These are phyloP conservation scores for Macrocentrus cingulum DNA, from an alignment of 1,140 invertebrate species.

Conservation along the genomic window DNA sequence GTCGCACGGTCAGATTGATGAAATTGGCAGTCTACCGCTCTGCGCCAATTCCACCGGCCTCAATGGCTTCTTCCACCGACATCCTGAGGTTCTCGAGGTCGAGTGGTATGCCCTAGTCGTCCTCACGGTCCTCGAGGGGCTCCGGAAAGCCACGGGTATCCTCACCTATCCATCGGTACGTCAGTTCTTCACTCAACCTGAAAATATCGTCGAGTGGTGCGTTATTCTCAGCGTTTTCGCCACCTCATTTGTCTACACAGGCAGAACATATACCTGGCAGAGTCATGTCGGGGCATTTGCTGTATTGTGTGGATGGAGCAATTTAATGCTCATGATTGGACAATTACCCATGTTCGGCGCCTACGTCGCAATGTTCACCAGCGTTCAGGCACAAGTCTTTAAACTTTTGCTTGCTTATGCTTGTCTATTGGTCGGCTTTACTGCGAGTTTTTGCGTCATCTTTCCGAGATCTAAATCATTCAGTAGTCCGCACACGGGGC, in stretches of 20 bases:
- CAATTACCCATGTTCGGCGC: slow-evolving; percentile 82
- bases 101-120: slow-evolving; percentile 76
- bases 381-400: slow-evolving; percentile 81
- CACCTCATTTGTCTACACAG: slow-evolving; percentile 76
- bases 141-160: slow-evolving; percentile 75
- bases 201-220: slow-evolving; percentile 84
- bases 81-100: slow-evolving; percentile 73
- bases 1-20: slow-evolving; percentile 39
- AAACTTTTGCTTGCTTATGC: slow-evolving; percentile 82
- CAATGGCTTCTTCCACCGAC: slow-evolving; percentile 69
- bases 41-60: slow-evolving; percentile 75
- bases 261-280: slow-evolving; percentile 78
- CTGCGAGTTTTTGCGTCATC: slow-evolving; percentile 83
- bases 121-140: slow-evolving; percentile 73
- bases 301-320: slow-evolving; percentile 81
- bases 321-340: slow-evolving; percentile 85
- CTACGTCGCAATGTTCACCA: slow-evolving; percentile 85
- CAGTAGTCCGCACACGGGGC: slow-evolving; percentile 74
- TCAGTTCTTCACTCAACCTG: slow-evolving; percentile 78
- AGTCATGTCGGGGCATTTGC: slow-evolving; percentile 79
- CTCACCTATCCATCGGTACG: slow-evolving; percentile 73
- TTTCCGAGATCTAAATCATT: slow-evolving; percentile 80
- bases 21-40: slow-evolving; percentile 41
- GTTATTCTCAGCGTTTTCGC: slow-evolving; percentile 79
- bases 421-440: slow-evolving; percentile 81